Base-by-base conservation (phyloP, 1,140 invertebrate species). In the Lepidotrigona ventralis region DNA sequence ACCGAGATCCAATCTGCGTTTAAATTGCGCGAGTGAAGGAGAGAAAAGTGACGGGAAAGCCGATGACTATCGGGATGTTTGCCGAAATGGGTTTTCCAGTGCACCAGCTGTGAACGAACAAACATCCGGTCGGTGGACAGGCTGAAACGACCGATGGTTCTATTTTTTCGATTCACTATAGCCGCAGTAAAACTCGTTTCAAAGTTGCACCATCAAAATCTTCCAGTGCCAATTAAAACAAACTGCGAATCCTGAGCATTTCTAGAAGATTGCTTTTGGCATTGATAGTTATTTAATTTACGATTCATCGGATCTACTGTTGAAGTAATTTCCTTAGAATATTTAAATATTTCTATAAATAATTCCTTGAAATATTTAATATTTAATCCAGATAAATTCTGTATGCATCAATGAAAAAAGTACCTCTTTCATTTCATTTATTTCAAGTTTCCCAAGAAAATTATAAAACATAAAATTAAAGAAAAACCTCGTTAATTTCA, bases 111-210 rank as follows among this genome's bases (percentile, higher is more conserved):
- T 54, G 70, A 54, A 53, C 75, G 19, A 9, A 3, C 46, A 64
- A 77, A 68, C n/a, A 77, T 77, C 58, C 75, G 75, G 60, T 23
- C 23, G 39, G 9, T 66, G 63, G 46, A 51, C 6, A n/a, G 23
- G 29, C 9, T 23, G 60, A 66, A 11, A 77, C 39, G 39, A 64
- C 14, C 33, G 21, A 33, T 33, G 33, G 33, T 33, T 33, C 33
- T 33, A 1, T 29, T 58, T 39, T 39, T 74, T 74, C 70, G 21
- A 58, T 39, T 74, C 26, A 21, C 6, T 33, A 17, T 15, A 54
- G 11, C 14, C 56, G 60, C 72, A 1, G 53, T 19, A 23, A 66
- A 53, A 77, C 60, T 39, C 21, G 60, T 74, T 74, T 33, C 54
- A 23, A 74, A 14, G 26, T 71, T 39, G 9, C 26, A n/a, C 21